A percentile compares a stretch with the other conserved stretches of the same genome.
Evolutionary conservation across 2,797 vertebrate species (phyloP).

Genomic region (Limosa lapponica): DNA sequence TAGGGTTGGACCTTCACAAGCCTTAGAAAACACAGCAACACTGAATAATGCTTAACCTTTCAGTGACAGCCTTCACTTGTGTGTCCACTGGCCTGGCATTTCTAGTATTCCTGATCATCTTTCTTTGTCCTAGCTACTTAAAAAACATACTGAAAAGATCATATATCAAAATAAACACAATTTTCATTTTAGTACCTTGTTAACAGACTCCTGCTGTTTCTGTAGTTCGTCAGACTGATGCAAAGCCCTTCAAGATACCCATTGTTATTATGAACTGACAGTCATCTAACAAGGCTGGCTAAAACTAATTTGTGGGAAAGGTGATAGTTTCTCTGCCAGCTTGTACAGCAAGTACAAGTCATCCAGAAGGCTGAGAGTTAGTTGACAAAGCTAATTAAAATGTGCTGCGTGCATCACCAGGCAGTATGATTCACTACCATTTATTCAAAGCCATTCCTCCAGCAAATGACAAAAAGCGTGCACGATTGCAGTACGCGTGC

Average conservation of each 20-base stretch:
- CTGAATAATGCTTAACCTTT: not conserved
- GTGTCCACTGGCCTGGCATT: not conserved
- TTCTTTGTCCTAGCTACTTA: not conserved
- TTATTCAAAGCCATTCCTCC: not conserved
- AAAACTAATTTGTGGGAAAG: not conserved
- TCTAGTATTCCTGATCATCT: not conserved
- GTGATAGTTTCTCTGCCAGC: not conserved
- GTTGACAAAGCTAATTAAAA: not conserved
- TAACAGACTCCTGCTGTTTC: not conserved
- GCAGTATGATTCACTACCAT: not conserved
- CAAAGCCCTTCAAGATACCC: not conserved
- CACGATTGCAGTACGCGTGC: fast-evolving
- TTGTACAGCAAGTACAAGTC: not conserved
- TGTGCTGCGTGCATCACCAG: not conserved
- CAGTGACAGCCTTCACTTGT: not conserved
- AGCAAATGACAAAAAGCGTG: not conserved
- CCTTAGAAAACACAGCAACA: not conserved
- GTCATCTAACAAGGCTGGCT: not conserved
- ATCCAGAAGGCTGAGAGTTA: not conserved
- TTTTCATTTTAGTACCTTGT: not conserved
- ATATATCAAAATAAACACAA: not conserved
- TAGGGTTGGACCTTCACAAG: not conserved
- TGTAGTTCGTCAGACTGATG: not conserved
- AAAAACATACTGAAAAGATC: not conserved
- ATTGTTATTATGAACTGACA: not conserved